phyloP scores from a whole-genome alignment of 2,797 vertebrate genomes.

The Pampus argenteus region DNA sequence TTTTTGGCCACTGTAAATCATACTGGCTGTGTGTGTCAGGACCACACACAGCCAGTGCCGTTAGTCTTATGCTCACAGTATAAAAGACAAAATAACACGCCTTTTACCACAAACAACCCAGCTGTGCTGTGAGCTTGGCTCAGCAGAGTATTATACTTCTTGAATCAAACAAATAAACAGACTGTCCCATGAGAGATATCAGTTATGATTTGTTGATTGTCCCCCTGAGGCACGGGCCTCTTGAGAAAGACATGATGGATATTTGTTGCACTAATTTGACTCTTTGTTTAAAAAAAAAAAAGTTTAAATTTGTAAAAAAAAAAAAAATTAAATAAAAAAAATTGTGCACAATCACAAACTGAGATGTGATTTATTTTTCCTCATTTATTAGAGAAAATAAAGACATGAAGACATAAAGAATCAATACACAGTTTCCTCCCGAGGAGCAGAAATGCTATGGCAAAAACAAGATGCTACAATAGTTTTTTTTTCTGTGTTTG shows the following conservation, averaged over 20 bases:
- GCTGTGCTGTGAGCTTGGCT: background rate
- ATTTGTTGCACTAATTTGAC: conserved; percentile 31
- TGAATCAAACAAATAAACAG: conserved; percentile 40
- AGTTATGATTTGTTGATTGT: conserved; percentile 20
- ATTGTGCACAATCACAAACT: background rate
- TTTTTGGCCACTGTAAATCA: background rate
- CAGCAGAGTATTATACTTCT: conserved; percentile 2
- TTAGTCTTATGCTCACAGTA: background rate
- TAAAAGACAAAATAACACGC: conserved; percentile 2
- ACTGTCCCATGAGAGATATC: conserved; percentile 34
- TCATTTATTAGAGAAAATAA: too few species aligned
- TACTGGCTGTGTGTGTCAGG: background rate
- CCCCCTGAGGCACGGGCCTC: conserved; percentile 22
- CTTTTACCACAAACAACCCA: conserved; percentile 5
- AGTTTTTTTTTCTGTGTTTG: background rate
- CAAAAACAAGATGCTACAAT: background rate
- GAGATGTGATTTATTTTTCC: background rate
- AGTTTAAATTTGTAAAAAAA: too few species aligned
- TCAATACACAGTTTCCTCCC: too few species aligned
- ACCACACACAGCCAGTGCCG: conserved; percentile 20
- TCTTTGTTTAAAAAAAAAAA: too few species aligned
- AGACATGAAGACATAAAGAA: background rate
- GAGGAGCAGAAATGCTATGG: too few species aligned
- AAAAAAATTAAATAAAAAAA: too few species aligned
- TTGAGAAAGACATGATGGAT: conserved; percentile 11